Evolutionary conservation across 2,797 vertebrate species (phyloP).

Genomic region (Catamblyrhynchus diadema): DNA sequence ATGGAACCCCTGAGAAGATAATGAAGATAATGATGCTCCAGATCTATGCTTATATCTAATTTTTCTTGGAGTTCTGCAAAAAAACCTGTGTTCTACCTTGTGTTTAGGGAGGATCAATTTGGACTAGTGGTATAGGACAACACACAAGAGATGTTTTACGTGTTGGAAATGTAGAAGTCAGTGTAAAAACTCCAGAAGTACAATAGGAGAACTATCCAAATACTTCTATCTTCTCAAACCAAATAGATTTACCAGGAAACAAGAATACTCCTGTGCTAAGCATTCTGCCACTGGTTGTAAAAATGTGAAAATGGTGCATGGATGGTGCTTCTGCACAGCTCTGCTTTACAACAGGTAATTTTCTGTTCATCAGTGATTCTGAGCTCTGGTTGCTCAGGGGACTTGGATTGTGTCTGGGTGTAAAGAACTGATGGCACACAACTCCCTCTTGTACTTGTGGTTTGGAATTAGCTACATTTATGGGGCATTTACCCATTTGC

Average conservation of each 20-base stretch:
- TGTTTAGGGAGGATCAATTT: background rate
- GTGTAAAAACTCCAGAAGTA: background rate
- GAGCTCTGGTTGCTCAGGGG: background rate
- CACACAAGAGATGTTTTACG: background rate
- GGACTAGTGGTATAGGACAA: background rate
- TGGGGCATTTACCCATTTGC: background rate
- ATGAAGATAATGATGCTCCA: background rate
- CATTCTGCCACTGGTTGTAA: background rate
- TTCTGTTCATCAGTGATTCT: background rate
- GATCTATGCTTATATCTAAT: accelerated
- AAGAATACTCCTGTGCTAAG: background rate
- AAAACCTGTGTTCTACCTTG: background rate
- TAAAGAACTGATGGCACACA: background rate
- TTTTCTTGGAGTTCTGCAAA: background rate
- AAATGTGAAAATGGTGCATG: background rate
- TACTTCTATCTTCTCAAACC: background rate
- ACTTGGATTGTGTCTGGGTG: background rate
- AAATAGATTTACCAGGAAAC: background rate
- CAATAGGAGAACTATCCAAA: background rate
- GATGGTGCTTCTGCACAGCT: background rate
- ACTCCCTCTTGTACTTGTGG: background rate
- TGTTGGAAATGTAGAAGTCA: background rate
- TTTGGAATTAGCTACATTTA: background rate
- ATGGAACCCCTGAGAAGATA: background rate
- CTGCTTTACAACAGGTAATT: background rate